phyloP scores from a whole-genome alignment of 2,888 invertebrate species.

The Parnassius apollo region DNA sequence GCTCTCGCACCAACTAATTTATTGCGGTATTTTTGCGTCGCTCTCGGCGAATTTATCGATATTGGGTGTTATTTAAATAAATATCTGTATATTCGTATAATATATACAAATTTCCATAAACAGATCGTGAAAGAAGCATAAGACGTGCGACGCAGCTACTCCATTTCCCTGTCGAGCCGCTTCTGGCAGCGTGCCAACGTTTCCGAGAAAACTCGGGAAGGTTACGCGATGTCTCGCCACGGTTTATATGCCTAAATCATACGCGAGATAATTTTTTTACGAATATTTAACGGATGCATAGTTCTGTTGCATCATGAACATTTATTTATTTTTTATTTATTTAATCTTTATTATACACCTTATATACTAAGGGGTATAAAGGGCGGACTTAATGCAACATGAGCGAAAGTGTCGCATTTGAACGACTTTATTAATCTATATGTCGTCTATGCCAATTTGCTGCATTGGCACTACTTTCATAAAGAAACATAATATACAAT shows the following conservation, averaged over 20 bases:
- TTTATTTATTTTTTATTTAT: too few species aligned
- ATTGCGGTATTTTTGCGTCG: slow-evolving; percentile 37
- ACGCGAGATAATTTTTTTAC: slow-evolving; percentile 65
- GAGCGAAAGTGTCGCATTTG: slow-evolving; percentile 11
- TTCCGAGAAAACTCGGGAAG: slow-evolving; percentile 77
- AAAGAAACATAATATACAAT: slow-evolving; percentile 7
- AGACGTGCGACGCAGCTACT: slow-evolving; percentile 69
- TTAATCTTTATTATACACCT: too few species aligned
- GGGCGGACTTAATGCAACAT: background rate
- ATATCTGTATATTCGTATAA: slow-evolving; percentile 44
- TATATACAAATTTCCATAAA: slow-evolving; percentile 68
- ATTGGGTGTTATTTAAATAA: slow-evolving; percentile 55
- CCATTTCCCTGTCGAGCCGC: slow-evolving; percentile 68
- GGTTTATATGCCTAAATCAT: slow-evolving; percentile 77
- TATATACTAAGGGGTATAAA: too few species aligned
- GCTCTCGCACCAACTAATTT: slow-evolving; percentile 31
- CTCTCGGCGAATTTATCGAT: slow-evolving; percentile 44
- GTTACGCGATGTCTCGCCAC: slow-evolving; percentile 77
- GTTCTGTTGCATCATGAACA: slow-evolving; percentile 14
- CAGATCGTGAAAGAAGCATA: slow-evolving; percentile 64
- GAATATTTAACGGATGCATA: slow-evolving; percentile 39
- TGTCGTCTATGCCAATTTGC: slow-evolving; percentile 13
- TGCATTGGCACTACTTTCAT: slow-evolving; percentile 16
- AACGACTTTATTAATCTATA: background rate
- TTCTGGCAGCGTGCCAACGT: slow-evolving; percentile 66